Conservation (phyloP, 2,797 vertebrate species). For the Pipistrellus nathusii region DNA sequence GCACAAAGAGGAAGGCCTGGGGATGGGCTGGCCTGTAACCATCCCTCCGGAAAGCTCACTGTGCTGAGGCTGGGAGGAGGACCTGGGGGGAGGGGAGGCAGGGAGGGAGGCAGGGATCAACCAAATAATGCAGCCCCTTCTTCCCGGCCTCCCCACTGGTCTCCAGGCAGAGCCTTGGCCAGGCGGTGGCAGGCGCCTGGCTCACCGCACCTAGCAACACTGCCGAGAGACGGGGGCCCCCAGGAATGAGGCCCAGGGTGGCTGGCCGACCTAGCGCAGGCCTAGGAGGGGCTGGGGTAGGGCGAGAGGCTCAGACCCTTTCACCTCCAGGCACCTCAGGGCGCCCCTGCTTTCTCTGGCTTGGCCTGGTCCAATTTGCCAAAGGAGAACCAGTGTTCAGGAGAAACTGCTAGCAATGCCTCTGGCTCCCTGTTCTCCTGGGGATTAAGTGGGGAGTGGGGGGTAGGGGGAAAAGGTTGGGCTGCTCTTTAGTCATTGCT, state of each 20-base stretch:
- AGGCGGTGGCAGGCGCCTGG: conserved; percentile 75
- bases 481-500: conserved; percentile 26
- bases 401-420: conserved; percentile 9
- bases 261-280: conserved; percentile 25
- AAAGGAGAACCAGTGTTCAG: background rate
- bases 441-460: background rate
- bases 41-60: conserved; percentile 88
- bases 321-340: background rate
- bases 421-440: background rate
- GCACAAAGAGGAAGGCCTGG: conserved; percentile 84
- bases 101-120: conserved; percentile 74
- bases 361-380: background rate
- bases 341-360: background rate
- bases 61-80: conserved; percentile 71
- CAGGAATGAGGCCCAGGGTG: conserved; percentile 72
- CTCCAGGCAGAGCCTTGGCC: conserved; percentile 75
- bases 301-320: conserved; percentile 3
- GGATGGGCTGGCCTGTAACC: conserved; percentile 82
- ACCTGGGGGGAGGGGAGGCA: background rate
- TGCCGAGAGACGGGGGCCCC: conserved; percentile 37
- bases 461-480: background rate
- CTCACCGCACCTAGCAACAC: conserved; percentile 87
- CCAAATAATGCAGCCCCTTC: conserved; percentile 77
- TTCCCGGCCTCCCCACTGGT: conserved; percentile 77
- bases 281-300: conserved; percentile 36